Conservation (phyloP, 92 coral and sea anemone genomes). For the Epizoanthus illoricatus region DNA sequence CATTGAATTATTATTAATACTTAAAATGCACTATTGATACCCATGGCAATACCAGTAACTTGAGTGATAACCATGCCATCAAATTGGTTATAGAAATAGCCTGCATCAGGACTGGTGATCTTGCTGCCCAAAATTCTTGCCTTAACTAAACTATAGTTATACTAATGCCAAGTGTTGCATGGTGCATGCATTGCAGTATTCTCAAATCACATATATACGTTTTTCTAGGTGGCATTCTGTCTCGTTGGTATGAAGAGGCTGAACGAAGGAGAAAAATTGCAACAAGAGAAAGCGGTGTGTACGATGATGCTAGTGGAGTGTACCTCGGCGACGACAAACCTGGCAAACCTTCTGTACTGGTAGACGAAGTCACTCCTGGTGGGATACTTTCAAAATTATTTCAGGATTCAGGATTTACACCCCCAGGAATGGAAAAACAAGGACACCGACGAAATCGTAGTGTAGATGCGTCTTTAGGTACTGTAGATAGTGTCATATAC, state of each 20-base stretch:
- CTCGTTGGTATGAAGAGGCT: constrained; percentile 82
- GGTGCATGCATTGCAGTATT: too few relatives aligned
- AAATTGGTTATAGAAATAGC: too few relatives aligned
- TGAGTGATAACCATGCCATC: too few relatives aligned
- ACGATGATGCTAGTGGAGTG: constrained; percentile 94
- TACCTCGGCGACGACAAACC: constrained; percentile 90
- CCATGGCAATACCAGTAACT: too few relatives aligned
- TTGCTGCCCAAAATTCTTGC: too few relatives aligned
- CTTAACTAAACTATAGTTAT: too few relatives aligned
- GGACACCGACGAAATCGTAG: constrained; percentile 77
- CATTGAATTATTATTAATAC: too few relatives aligned
- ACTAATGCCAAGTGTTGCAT: too few relatives aligned
- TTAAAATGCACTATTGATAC: too few relatives aligned
- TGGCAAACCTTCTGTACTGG: constrained; percentile 53
- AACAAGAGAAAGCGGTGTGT: constrained; percentile 79
- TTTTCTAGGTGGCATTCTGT: constrained; percentile 66
- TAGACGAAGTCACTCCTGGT: constrained; percentile 72
- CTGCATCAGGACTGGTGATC: too few relatives aligned
- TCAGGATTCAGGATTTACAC: constrained; percentile 39
- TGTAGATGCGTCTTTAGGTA: background rate
- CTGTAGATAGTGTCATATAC: constrained; percentile 4
- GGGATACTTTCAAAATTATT: constrained; percentile 71
- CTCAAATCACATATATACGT: background rate
- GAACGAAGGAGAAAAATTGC: constrained; percentile 78
- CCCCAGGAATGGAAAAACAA: constrained; percentile 21